Evolutionary conservation across 2,888 invertebrate genomes (phyloP), one percentile per base, ranked within the genome.

Genomic region (Mesochorus sp.): DNA sequence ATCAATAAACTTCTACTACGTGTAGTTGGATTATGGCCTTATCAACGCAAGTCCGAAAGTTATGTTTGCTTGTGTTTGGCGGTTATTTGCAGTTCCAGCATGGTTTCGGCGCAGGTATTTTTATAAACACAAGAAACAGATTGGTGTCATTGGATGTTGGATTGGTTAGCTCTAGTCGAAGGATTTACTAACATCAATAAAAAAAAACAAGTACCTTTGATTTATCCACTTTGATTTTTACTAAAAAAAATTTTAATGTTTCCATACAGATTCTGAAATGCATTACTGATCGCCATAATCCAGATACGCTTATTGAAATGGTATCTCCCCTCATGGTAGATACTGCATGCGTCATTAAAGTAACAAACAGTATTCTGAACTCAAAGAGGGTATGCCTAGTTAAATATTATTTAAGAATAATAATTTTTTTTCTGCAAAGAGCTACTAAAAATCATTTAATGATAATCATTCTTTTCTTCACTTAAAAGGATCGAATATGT

Each of bases 31-130:
- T 14, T 57, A 57, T 57, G 57, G 57, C 57, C 57, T 17, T 55
- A 57, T 24, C 68, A 68, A 14, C 3, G 8, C 0, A 68, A 10
- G 14, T 1, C n/a, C 3, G 2, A 57, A 44, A 57, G 24, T 2
- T 12, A 10, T 12, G 31, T 57, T 49, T 47, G 34, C 14, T 5
- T 70, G 10, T 6, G 4, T 8, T 8, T 44, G 3, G 6, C 57
- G 8, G 5, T 47, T 1, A 10, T 14, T 14, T 8, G 21, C 14
- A 10, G 19, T 26, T 2, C n/a, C 47, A 31, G 19, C 21, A 5
- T 70, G 3, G 51, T 53, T 1, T 5, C 34, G 0, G 47, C 47
- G 0, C 68, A 70, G 68, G 68, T 70, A 68, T 68, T 44, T 44
- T 3, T 8, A 26, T 59, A 49, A n/a, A 26, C 12, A 49, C 21